Percentiles rank a stretch among this genome's conserved stretches.
These are phyloP conservation scores for Rousettus leschenaultii DNA, from an alignment of 2,113 vertebrate genomes.

Conservation along the genomic window DNA sequence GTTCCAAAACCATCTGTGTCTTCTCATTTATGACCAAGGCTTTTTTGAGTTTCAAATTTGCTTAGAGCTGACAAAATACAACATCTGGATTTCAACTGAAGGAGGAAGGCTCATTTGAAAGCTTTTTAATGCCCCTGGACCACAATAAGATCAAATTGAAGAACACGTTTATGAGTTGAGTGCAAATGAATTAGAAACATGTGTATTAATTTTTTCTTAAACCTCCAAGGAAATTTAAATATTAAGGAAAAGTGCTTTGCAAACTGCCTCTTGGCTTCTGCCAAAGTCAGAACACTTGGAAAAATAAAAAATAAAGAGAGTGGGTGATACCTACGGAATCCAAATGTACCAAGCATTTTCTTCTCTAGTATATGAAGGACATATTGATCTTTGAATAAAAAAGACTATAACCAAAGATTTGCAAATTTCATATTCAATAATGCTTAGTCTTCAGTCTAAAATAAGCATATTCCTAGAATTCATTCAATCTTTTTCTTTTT, in stretches of 20 bases:
- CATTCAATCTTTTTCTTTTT: not conserved
- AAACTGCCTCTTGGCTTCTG: conserved; percentile 58
- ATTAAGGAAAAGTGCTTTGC: conserved; percentile 70
- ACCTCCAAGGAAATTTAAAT: conserved; percentile 71
- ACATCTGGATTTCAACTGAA: conserved; percentile 75
- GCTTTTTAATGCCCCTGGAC: conserved; percentile 68
- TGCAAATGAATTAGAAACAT: conserved; percentile 72
- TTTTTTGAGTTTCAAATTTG: conserved; percentile 60
- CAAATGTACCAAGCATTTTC: conserved; percentile 20
- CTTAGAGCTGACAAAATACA: conserved; percentile 67
- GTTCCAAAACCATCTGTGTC: conserved; percentile 67
- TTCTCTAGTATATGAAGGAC: not conserved
- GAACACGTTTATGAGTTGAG: conserved; percentile 65
- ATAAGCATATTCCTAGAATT: not conserved
- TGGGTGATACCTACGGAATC: conserved; percentile 24
- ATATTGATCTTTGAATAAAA: conserved; percentile 49
- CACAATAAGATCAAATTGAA: conserved; percentile 71
- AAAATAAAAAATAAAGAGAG: not conserved
- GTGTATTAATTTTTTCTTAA: conserved; percentile 69
- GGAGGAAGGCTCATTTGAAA: conserved; percentile 67
- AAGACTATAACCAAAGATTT: not conserved
- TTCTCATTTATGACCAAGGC: conserved; percentile 68
- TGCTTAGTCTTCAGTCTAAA: not conserved
- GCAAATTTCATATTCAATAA: not conserved
- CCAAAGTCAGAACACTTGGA: conserved; percentile 55